These are phyloP conservation scores for Plutomurus gul DNA, from an alignment of 1,140 invertebrate genomes.

Conservation along the genomic window DNA sequence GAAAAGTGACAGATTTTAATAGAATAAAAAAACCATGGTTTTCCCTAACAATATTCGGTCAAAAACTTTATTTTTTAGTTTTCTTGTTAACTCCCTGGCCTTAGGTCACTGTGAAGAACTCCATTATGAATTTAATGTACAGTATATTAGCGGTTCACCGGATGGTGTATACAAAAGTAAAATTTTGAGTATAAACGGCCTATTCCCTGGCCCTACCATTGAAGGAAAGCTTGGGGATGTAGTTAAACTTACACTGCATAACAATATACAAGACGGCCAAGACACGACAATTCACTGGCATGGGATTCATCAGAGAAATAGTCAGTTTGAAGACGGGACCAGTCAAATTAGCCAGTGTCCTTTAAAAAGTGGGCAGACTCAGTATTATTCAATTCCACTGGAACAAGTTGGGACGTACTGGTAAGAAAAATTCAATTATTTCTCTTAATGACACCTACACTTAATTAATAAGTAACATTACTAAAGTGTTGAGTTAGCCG, in stretches of 20 bases:
- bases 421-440: constrained; percentile 23
- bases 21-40: no score
- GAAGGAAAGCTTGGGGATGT: constrained; percentile 20
- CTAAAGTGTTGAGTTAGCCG: no score
- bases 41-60: no score
- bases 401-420: constrained; percentile 36
- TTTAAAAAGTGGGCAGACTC: background rate
- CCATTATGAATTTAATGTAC: no score
- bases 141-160: background rate
- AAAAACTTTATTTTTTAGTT: no score
- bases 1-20: no score
- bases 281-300: constrained; percentile 41
- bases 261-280: constrained; percentile 38
- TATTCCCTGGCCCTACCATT: constrained; percentile 40
- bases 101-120: no score
- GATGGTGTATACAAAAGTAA: constrained; percentile 32
- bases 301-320: constrained; percentile 35
- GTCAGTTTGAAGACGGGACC: constrained; percentile 40
- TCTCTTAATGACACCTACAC: no score
- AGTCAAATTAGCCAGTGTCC: constrained; percentile 42
- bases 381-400: constrained; percentile 30
- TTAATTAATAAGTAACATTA: no score
- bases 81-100: no score
- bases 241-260: constrained; percentile 10
- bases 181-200: constrained; percentile 34